Conservation (phyloP, 2,888 invertebrate genomes). For the Hirtodrosophila trivittata region DNA sequence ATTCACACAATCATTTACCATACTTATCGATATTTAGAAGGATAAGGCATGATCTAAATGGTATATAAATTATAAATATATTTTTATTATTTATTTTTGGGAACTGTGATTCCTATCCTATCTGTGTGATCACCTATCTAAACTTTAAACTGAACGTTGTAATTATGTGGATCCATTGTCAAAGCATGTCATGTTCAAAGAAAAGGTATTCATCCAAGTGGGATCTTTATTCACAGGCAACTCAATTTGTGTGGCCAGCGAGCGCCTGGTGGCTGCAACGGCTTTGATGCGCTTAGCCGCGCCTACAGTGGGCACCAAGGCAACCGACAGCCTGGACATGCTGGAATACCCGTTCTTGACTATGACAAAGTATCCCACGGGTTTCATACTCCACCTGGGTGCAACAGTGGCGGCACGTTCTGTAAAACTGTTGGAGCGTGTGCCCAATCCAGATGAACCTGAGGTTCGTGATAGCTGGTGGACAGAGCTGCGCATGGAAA, state of each 20-base stretch:
- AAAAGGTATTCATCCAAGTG: not conserved
- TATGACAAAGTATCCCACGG: constrained; percentile 94
- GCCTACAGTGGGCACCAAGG: constrained; percentile 87
- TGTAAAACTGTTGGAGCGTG: constrained; percentile 92
- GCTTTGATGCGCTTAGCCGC: constrained; percentile 86
- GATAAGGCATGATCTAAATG: too few species aligned
- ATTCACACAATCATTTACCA: too few species aligned
- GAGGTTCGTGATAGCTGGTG: constrained; percentile 98
- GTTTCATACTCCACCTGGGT: constrained; percentile 94
- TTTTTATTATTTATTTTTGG: not conserved
- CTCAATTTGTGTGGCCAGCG: constrained; percentile 88
- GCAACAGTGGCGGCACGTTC: constrained; percentile 93
- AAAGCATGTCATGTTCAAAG: not conserved
- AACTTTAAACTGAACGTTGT: constrained; percentile 46
- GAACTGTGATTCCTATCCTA: constrained; percentile 9
- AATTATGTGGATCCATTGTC: constrained; percentile 17
- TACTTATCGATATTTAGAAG: not conserved
- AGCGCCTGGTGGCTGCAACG: constrained; percentile 85
- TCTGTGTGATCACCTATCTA: constrained; percentile 26
- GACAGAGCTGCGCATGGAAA: constrained; percentile 97
- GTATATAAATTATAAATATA: not conserved
- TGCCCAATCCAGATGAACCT: constrained; percentile 93
- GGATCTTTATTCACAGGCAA: constrained; percentile 86
- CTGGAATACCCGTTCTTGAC: constrained; percentile 98
- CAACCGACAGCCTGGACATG: constrained; percentile 91